A percentile compares a stretch with the other conserved stretches of the same genome.
phyloP scores from a whole-genome alignment of 2,888 invertebrate species.

The Maniola hyperantus region DNA sequence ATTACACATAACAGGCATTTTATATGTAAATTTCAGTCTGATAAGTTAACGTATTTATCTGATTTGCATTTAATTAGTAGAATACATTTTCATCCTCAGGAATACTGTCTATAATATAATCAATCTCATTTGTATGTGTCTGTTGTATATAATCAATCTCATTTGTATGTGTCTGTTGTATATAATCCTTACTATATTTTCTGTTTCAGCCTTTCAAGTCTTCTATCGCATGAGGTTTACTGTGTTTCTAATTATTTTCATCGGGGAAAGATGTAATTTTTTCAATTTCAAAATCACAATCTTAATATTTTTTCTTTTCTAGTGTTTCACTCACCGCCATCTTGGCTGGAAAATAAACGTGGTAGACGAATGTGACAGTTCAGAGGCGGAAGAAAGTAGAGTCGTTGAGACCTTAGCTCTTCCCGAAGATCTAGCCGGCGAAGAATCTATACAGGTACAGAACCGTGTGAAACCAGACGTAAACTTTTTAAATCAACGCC shows the following conservation, averaged over 20 bases:
- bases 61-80: constrained; percentile 1
- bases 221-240: constrained; percentile 75
- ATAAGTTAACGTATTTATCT: background rate
- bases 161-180: constrained; percentile 48
- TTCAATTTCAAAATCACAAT: constrained; percentile 32
- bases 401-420: constrained; percentile 68
- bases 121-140: too few species aligned
- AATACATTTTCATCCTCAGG: background rate
- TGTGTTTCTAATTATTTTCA: constrained; percentile 48
- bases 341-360: constrained; percentile 98
- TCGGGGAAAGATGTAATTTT: constrained; percentile 53
- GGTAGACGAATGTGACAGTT: constrained; percentile 88
- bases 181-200: constrained; percentile 76
- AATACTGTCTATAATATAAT: background rate
- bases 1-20: background rate
- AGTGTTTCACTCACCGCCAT: constrained; percentile 96
- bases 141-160: constrained; percentile 64
- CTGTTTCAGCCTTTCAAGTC: constrained; percentile 81
- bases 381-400: constrained; percentile 80
- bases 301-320: constrained; percentile 42
- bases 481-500: constrained; percentile 75
- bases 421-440: constrained; percentile 63
- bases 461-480: constrained; percentile 84
- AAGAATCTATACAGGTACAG: constrained; percentile 85
- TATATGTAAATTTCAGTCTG: background rate